Percentiles rank a stretch among this genome's conserved stretches.
These are phyloP conservation scores for Vanessa tameamea DNA, from an alignment of 1,140 invertebrate species.

Conservation along the genomic window DNA sequence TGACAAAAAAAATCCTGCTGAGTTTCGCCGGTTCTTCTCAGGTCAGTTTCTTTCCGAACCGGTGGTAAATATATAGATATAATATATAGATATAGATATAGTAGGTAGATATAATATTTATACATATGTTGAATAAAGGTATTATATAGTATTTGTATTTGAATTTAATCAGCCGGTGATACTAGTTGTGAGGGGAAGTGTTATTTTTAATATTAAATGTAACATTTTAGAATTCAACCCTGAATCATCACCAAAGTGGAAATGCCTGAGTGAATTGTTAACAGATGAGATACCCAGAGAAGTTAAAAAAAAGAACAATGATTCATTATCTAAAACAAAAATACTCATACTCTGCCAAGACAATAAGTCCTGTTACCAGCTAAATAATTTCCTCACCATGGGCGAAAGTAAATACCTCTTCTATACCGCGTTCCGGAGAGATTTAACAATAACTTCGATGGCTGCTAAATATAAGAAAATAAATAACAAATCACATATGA, in stretches of 20 bases:
- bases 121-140: too few species aligned
- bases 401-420: conserved; percentile 84
- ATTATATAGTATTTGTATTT: too few species aligned
- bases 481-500: conserved; percentile 53
- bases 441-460: conserved; percentile 81
- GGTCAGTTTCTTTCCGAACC: too few species aligned
- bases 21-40: too few species aligned
- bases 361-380: conserved; percentile 89
- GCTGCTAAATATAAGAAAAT: conserved; percentile 76
- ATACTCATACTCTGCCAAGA: conserved; percentile 93
- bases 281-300: conserved; percentile 88
- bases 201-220: background rate
- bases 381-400: conserved; percentile 87
- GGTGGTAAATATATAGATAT: too few species aligned
- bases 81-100: too few species aligned
- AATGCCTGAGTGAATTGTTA: conserved; percentile 89
- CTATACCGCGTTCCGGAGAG: conserved; percentile 81
- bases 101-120: too few species aligned
- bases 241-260: conserved; percentile 95
- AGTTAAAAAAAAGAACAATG: conserved; percentile 78
- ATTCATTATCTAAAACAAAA: conserved; percentile 81
- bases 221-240: conserved; percentile 85
- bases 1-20: too few species aligned
- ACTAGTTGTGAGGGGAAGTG: too few species aligned
- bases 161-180: too few species aligned